These are phyloP conservation scores for Ormyrus pomaceus DNA, from an alignment of 2,888 invertebrate genomes.

Conservation along the genomic window DNA sequence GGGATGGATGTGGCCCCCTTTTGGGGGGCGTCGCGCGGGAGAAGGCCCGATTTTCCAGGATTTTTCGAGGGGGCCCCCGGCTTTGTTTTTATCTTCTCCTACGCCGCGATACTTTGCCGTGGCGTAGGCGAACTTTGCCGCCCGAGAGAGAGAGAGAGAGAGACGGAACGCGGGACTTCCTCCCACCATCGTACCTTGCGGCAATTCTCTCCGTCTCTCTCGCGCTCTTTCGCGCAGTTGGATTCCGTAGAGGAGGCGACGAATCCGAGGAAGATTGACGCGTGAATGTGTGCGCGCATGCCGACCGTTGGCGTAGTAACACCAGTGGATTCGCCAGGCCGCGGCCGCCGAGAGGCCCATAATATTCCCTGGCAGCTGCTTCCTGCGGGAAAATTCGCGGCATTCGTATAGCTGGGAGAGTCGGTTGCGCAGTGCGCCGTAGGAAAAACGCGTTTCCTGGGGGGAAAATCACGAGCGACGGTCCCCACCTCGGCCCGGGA, in stretches of 20 bases:
- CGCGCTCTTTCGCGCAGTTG: not conserved
- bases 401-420: too few species aligned
- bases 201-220: not conserved
- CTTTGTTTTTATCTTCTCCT: not conserved
- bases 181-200: not conserved
- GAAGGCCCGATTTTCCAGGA: not conserved
- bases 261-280: not conserved
- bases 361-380: too few species aligned
- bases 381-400: too few species aligned
- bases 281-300: constrained; percentile 8
- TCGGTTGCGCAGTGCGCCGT: too few species aligned
- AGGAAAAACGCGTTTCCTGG: too few species aligned
- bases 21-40: not conserved
- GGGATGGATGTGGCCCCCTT: not conserved
- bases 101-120: constrained; percentile 4
- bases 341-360: too few species aligned
- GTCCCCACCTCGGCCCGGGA: not conserved
- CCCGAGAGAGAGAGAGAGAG: not conserved
- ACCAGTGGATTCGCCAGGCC: constrained; percentile 22
- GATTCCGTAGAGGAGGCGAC: too few species aligned
- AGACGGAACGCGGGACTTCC: not conserved
- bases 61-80: not conserved
- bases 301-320: constrained; percentile 39
- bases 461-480: not conserved
- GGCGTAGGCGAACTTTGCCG: constrained; percentile 21